These are phyloP conservation scores for Cottoperca gobio DNA, from an alignment of 2,797 vertebrate genomes.

Conservation along the genomic window DNA sequence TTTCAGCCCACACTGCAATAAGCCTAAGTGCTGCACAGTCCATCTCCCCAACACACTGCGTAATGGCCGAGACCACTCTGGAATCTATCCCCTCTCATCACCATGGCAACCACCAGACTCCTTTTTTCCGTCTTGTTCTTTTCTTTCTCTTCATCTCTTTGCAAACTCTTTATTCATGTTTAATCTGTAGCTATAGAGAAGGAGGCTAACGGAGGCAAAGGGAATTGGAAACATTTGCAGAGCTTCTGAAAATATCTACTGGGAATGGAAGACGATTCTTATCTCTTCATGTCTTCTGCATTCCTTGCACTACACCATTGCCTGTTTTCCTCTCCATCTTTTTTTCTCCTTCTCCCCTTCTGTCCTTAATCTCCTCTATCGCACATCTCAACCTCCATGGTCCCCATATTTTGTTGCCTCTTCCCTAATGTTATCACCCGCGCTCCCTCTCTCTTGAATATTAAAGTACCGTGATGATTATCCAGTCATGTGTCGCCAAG, in stretches of 20 bases:
- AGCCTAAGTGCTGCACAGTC: conserved; percentile 78
- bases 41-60: conserved; percentile 70
- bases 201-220: conserved; percentile 41
- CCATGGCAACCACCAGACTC: conserved; percentile 77
- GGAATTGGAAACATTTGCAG: conserved; percentile 58
- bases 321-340: conserved; percentile 3
- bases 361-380: conserved; percentile 13
- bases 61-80: conserved; percentile 75
- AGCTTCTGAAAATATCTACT: conserved; percentile 60
- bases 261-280: conserved; percentile 44
- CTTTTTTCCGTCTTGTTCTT: conserved; percentile 36
- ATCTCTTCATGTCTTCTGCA: conserved; percentile 49
- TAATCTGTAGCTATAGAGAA: conserved; percentile 62
- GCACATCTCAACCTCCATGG: conserved; percentile 8
- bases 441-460: conserved; percentile 53
- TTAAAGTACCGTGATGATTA: conserved; percentile 63
- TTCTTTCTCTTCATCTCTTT: conserved; percentile 54
- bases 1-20: conserved; percentile 78
- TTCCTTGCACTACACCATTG: neutral
- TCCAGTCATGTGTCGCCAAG: conserved; percentile 70
- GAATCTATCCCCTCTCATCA: conserved; percentile 68
- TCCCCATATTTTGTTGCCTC: conserved; percentile 9
- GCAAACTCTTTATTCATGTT: conserved; percentile 65
- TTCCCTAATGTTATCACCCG: conserved; percentile 13
- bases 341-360: neutral